A percentile compares a stretch with the other conserved stretches of the same genome.
Evolutionary conservation across 2,888 invertebrate genomes (phyloP).

Genomic region (Drosophila bunnanda): DNA sequence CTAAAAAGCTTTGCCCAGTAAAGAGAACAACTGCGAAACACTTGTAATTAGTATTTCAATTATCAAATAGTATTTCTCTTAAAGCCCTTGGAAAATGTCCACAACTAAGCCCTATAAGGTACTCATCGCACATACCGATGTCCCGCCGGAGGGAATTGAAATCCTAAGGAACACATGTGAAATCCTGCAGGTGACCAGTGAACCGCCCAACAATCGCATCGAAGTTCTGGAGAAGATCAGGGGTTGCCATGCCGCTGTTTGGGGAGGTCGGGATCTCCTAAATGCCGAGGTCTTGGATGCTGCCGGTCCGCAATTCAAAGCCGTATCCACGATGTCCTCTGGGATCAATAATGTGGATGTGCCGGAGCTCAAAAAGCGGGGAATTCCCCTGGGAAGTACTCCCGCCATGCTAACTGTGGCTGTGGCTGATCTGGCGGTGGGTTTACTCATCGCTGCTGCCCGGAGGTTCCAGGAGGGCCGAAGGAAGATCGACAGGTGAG

Average conservation of each 20-base stretch:
- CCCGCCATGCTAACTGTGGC: constrained; percentile 90
- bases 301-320: constrained; percentile 88
- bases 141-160: constrained; percentile 88
- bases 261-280: constrained; percentile 79
- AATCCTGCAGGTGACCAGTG: constrained; percentile 71
- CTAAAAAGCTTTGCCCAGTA: not conserved
- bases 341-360: constrained; percentile 95
- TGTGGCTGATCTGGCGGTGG: constrained; percentile 93
- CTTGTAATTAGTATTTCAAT: not conserved
- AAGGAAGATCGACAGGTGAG: constrained; percentile 86
- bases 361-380: constrained; percentile 88
- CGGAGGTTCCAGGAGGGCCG: constrained; percentile 92
- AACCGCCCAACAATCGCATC: constrained; percentile 70
- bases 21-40: not conserved
- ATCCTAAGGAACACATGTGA: constrained; percentile 86
- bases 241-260: constrained; percentile 82
- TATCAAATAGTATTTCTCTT: not conserved
- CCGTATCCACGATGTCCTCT: constrained; percentile 93
- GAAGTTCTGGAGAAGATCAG: constrained; percentile 81
- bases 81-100: constrained; percentile 53
- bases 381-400: constrained; percentile 92
- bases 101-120: constrained; percentile 85
- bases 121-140: constrained; percentile 89
- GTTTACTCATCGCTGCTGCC: constrained; percentile 90
- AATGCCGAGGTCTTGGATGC: constrained; percentile 82